phyloP scores from a whole-genome alignment of 2,797 vertebrate genomes.

The Schizopygopsis pylzovi region DNA sequence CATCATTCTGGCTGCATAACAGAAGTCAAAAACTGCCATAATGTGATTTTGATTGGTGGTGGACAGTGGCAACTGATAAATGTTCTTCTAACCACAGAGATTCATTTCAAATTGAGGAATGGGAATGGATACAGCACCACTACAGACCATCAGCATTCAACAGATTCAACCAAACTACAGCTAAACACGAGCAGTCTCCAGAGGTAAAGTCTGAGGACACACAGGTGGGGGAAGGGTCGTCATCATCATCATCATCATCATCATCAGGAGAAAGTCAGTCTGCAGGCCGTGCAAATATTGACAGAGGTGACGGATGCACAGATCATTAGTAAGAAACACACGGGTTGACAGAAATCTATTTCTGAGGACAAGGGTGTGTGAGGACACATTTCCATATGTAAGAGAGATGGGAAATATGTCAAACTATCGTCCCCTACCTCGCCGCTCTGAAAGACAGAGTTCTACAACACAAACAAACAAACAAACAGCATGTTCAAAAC shows the following conservation, averaged over 20 bases:
- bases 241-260: background rate
- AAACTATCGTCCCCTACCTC: conserved; percentile 77
- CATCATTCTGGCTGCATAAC: background rate
- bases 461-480: conserved; percentile 70
- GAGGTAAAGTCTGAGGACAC: conserved; percentile 5
- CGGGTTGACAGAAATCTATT: background rate
- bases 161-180: conserved; percentile 29
- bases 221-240: background rate
- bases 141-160: conserved; percentile 34
- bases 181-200: background rate
- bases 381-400: conserved; percentile 20
- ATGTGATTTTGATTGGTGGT: no score
- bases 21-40: background rate
- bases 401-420: conserved; percentile 6
- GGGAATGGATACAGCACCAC: background rate
- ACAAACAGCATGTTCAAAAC: conserved; percentile 30
- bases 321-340: conserved; percentile 27
- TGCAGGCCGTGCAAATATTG: conserved; percentile 30
- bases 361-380: conserved; percentile 17
- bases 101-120: background rate
- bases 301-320: background rate
- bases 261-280: background rate
- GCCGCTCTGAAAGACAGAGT: conserved; percentile 81
- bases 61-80: no score
- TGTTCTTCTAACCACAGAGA: background rate